Percentiles rank a stretch among this genome's conserved stretches.
These are phyloP conservation scores for Hylaeus volcanicus DNA, from an alignment of 1,140 invertebrate species.

Conservation along the genomic window DNA sequence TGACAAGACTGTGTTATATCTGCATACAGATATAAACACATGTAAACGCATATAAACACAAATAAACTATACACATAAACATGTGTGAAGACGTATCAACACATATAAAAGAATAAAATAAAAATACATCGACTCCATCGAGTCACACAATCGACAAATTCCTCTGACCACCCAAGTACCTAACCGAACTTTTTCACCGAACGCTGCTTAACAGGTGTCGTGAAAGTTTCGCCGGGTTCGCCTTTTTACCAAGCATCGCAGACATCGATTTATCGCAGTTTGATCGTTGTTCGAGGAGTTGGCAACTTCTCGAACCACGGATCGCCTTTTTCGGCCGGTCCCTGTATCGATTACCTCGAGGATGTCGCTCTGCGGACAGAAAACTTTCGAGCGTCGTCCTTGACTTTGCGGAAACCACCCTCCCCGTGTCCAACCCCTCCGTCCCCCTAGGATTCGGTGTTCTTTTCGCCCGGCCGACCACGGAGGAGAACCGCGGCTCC, in stretches of 20 bases:
- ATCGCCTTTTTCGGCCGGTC: not conserved
- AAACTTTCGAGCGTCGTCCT: constrained; percentile 17
- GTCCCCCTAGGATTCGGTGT: constrained; percentile 7
- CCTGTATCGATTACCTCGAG: constrained; percentile 13
- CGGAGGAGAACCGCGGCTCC: not conserved
- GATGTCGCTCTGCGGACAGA: not conserved
- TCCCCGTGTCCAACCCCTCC: not conserved
- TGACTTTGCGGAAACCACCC: constrained; percentile 9
- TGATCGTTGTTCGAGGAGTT: constrained; percentile 40
- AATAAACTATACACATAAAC: no score
- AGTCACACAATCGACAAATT: no score
- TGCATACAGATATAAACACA: no score
- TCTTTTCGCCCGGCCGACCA: not conserved
- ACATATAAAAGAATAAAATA: no score
- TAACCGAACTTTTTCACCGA: not conserved
- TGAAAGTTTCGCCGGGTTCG: not conserved
- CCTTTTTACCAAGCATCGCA: not conserved
- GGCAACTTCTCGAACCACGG: not conserved
- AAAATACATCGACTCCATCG: no score
- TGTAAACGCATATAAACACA: no score
- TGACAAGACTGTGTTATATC: no score
- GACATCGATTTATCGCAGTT: constrained; percentile 40
- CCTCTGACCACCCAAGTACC: not conserved
- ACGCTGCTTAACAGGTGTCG: constrained; percentile 1
- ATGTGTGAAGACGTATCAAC: no score